phyloP scores from a whole-genome alignment of 2,797 vertebrate species.

The Streptopelia turtur region DNA sequence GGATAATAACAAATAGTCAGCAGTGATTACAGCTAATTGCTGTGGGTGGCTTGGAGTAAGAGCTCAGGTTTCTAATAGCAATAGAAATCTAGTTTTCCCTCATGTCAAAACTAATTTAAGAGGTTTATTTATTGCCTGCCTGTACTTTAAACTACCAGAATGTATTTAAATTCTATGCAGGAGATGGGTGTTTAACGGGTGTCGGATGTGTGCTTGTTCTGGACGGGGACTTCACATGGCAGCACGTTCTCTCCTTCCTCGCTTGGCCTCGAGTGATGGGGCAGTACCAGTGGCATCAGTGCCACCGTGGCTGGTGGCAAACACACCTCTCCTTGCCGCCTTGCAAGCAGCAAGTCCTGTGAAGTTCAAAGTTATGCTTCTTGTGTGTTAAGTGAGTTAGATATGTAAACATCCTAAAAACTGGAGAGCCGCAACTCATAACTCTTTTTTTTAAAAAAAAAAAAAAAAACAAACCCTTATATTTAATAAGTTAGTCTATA shows the following conservation, averaged over 20 bases:
- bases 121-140: background rate
- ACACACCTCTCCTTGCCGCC: background rate
- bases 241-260: background rate
- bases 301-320: background rate
- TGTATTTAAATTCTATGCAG: background rate
- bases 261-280: accelerated
- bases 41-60: background rate
- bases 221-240: background rate
- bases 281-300: background rate
- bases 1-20: background rate
- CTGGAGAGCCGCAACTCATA: background rate
- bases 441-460: background rate
- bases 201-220: background rate
- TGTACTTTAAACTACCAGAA: background rate
- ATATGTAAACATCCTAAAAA: background rate
- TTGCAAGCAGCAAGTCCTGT: background rate
- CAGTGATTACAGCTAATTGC: background rate
- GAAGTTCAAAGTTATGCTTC: background rate
- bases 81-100: background rate
- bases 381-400: background rate
- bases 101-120: background rate
- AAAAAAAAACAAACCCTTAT: background rate
- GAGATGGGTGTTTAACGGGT: background rate
- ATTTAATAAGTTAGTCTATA: background rate
- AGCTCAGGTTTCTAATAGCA: background rate